phyloP scores from a whole-genome alignment of 2,888 invertebrate genomes.

The Nomada fucata region DNA sequence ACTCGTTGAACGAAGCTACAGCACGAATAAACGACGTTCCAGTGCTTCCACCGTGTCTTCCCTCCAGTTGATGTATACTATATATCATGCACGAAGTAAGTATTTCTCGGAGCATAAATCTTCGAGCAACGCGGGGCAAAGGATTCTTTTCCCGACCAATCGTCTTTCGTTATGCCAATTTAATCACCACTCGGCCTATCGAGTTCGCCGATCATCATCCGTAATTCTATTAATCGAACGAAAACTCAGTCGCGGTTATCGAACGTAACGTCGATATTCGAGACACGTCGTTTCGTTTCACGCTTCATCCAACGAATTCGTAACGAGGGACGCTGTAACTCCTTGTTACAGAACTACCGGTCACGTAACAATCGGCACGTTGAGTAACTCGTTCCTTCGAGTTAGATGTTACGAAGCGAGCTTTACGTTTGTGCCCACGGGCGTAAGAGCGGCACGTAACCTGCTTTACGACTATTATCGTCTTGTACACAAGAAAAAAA shows the following conservation, averaged over 20 bases:
- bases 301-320: slow-evolving; percentile 69
- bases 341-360: slow-evolving; percentile 71
- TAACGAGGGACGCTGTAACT: slow-evolving; percentile 70
- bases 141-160: not conserved
- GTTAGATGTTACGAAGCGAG: slow-evolving; percentile 71
- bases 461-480: slow-evolving; percentile 53
- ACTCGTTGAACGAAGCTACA: no score
- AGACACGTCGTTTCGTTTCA: slow-evolving; percentile 64
- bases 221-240: not conserved
- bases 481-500: slow-evolving; percentile 3
- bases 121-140: not conserved
- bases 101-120: slow-evolving; percentile 12
- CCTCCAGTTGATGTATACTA: no score
- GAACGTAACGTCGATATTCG: slow-evolving; percentile 52
- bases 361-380: slow-evolving; percentile 69
- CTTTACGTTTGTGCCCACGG: slow-evolving; percentile 62
- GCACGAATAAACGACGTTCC: no score
- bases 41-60: no score
- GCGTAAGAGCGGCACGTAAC: slow-evolving; percentile 67
- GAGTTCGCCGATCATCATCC: not conserved
- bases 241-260: slow-evolving; percentile 6
- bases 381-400: slow-evolving; percentile 71
- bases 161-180: not conserved
- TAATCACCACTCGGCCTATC: no score
- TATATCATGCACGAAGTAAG: not conserved